Evolutionary conservation across 2,113 vertebrate species (phyloP).

Genomic region (Octodon degus): DNA sequence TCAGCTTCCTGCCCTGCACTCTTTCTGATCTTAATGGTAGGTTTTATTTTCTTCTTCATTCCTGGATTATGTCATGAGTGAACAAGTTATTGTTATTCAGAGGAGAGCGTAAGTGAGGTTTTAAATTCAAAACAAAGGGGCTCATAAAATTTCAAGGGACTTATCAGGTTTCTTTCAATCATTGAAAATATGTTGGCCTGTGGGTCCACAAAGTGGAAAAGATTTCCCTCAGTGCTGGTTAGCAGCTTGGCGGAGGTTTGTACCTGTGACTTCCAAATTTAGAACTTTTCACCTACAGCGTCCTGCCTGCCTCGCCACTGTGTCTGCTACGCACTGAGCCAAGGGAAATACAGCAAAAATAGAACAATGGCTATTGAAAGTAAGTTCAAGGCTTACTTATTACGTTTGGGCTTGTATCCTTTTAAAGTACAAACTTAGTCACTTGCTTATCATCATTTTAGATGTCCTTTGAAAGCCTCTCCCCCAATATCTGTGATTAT

Average conservation of each 20-base stretch:
- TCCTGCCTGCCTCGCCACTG: not conserved
- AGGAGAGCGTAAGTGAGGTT: not conserved
- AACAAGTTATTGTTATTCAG: not conserved
- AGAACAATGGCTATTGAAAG: not conserved
- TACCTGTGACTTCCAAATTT: not conserved
- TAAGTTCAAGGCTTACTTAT: not conserved
- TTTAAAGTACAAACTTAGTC: not conserved
- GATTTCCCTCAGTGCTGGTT: not conserved
- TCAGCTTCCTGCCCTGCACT: not conserved
- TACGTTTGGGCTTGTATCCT: not conserved
- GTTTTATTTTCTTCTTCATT: constrained; percentile 31
- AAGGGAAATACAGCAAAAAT: constrained; percentile 21
- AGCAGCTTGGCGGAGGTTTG: not conserved
- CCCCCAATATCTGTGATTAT: not conserved
- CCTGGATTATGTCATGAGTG: constrained; percentile 6
- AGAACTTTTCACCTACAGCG: not conserved
- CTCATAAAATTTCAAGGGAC: not conserved
- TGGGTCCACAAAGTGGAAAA: not conserved
- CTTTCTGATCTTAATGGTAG: constrained; percentile 43
- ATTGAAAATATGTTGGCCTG: not conserved
- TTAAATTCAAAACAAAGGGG: not conserved
- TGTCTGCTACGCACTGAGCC: constrained; percentile 36
- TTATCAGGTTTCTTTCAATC: not conserved
- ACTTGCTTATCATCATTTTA: not conserved
- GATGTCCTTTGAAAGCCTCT: not conserved